A percentile compares a stretch with the other conserved stretches of the same genome.
Conservation (phyloP, 2,797 vertebrate genomes). For the Otolemur crassicaudatus region DNA sequence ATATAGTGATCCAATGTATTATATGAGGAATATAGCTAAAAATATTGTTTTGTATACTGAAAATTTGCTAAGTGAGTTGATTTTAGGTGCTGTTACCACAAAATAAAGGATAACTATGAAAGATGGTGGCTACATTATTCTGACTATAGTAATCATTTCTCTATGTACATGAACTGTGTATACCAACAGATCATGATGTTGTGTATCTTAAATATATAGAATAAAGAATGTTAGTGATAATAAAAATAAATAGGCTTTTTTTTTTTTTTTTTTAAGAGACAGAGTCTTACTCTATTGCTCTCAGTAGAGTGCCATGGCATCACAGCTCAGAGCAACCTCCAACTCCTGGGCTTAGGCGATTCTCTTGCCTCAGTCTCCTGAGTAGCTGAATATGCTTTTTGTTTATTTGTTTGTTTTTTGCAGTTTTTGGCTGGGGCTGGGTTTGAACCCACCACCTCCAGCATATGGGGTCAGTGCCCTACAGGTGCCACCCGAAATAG, state of each 20-base stretch:
- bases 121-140: not conserved
- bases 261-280: too few relatives aligned
- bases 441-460: too few relatives aligned
- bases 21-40: not conserved
- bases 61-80: not conserved
- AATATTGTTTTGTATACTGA: not conserved
- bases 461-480: too few relatives aligned
- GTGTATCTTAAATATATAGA: not conserved
- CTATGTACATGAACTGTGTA: not conserved
- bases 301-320: too few relatives aligned
- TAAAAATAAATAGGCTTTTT: not conserved
- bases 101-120: not conserved
- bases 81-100: not conserved
- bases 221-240: not conserved
- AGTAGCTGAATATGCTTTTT: too few relatives aligned
- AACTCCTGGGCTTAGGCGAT: too few relatives aligned
- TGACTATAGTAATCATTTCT: not conserved
- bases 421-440: too few relatives aligned
- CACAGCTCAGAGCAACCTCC: too few relatives aligned
- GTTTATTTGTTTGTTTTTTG: too few relatives aligned
- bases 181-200: not conserved
- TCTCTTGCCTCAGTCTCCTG: too few relatives aligned
- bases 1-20: not conserved
- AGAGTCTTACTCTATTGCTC: too few relatives aligned
- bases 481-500: not conserved